Evolutionary conservation across 2,113 vertebrate genomes (phyloP).

Genomic region (Tachysurus fulvidraco): DNA sequence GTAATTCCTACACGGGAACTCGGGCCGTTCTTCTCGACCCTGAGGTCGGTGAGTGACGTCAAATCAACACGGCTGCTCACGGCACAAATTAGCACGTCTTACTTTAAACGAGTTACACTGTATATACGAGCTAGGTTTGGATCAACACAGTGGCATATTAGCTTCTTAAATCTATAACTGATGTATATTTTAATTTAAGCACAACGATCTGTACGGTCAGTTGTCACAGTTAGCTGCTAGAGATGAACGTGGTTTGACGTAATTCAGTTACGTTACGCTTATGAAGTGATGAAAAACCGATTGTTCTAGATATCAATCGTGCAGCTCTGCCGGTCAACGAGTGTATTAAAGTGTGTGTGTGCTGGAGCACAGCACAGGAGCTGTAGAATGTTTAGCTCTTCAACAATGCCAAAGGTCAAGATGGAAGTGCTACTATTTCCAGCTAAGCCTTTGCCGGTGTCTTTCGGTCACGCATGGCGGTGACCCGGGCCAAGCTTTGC

Average conservation of each 20-base stretch:
- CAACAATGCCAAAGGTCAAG: constrained; percentile 22
- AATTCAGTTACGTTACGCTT: not conserved
- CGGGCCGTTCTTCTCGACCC: not conserved
- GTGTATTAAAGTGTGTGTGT: not conserved
- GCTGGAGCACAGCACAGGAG: not conserved
- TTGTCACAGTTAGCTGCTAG: not conserved
- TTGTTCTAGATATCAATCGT: not conserved
- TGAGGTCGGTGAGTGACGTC: not conserved
- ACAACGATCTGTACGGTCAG: too few species aligned
- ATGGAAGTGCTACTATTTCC: not conserved
- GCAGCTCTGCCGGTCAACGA: not conserved
- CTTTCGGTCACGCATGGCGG: constrained; percentile 57
- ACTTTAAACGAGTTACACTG: not conserved
- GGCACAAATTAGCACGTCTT: not conserved
- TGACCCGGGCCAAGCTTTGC: constrained; percentile 63
- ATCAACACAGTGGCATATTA: not conserved
- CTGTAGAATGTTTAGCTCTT: constrained; percentile 10
- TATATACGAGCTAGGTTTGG: not conserved
- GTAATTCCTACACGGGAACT: not conserved
- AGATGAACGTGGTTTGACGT: not conserved
- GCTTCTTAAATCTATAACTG: not conserved
- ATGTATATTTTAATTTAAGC: too few species aligned
- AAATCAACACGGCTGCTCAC: not conserved
- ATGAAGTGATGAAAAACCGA: not conserved
- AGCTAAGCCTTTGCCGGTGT: constrained; percentile 17